These are phyloP conservation scores for Balanococcus diminutus DNA, from an alignment of 2,888 invertebrate genomes.

Conservation along the genomic window DNA sequence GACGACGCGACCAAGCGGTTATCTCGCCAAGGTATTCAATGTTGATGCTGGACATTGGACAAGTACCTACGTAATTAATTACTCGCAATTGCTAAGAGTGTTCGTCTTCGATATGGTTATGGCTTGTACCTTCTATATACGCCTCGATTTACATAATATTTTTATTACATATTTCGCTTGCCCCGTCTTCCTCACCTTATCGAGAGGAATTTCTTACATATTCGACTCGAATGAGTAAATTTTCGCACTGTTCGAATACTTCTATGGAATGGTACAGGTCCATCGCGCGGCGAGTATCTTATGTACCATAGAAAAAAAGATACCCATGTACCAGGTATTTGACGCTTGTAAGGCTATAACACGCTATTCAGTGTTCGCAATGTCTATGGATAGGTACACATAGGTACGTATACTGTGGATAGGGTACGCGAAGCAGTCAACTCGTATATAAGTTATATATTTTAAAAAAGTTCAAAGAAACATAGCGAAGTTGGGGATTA, in stretches of 20 bases:
- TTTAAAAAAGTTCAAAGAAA: constrained; percentile 33
- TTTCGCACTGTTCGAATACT: background rate
- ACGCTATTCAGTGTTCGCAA: background rate
- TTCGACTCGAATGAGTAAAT: background rate
- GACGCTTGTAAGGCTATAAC: constrained; percentile 12
- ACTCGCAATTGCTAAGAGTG: background rate
- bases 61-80: background rate
- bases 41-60: background rate
- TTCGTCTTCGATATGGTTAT: background rate
- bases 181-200: background rate
- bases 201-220: background rate
- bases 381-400: background rate
- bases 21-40: constrained; percentile 12
- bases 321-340: background rate
- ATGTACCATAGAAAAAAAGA: background rate
- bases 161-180: background rate
- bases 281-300: background rate
- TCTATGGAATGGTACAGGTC: background rate
- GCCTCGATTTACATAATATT: background rate
- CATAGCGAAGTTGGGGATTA: constrained; percentile 37
- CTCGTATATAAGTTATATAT: constrained; percentile 1
- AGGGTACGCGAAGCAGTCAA: constrained; percentile 12
- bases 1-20: background rate
- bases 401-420: background rate
- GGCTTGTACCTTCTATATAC: background rate